Evolutionary conservation across 35 echinoderm and acorn worm species (phyloP).

Genomic region (Apostichopus californicus): DNA sequence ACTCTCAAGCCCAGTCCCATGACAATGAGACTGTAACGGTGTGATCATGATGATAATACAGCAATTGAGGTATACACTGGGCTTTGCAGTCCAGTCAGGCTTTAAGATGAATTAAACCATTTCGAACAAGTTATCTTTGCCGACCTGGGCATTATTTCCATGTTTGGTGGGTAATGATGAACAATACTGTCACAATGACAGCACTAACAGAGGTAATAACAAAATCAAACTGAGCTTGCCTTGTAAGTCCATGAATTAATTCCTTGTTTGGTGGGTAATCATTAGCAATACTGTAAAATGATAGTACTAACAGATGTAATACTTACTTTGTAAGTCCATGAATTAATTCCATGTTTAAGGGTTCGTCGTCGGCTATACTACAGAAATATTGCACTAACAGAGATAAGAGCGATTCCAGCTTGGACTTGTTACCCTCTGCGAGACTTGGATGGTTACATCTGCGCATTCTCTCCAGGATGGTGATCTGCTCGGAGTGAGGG

Average conservation of each 20-base stretch:
- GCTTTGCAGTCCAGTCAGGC: no score
- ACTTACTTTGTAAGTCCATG: conserved; percentile 90
- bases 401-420: conserved; percentile 77
- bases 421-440: conserved; percentile 87
- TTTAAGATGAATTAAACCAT: no score
- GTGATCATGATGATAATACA: no score
- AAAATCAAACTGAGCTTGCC: conserved; percentile 19
- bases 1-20: no score
- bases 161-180: neutral
- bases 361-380: conserved; percentile 50
- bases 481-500: conserved; percentile 45
- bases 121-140: no score
- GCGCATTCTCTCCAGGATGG: conserved; percentile 76
- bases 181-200: no score
- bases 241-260: conserved; percentile 76
- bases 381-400: conserved; percentile 71
- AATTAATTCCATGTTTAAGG: conserved; percentile 65
- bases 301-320: conserved; percentile 1
- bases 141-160: no score
- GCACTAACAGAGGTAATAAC: no score
- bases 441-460: conserved; percentile 92
- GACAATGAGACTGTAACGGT: no score
- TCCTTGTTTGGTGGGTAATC: neutral
- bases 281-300: no score
- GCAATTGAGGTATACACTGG: no score